A percentile compares a stretch with the other conserved stretches of the same genome.
phyloP scores from a whole-genome alignment of 2,888 invertebrate genomes.

The Trachelus troglodyta region DNA sequence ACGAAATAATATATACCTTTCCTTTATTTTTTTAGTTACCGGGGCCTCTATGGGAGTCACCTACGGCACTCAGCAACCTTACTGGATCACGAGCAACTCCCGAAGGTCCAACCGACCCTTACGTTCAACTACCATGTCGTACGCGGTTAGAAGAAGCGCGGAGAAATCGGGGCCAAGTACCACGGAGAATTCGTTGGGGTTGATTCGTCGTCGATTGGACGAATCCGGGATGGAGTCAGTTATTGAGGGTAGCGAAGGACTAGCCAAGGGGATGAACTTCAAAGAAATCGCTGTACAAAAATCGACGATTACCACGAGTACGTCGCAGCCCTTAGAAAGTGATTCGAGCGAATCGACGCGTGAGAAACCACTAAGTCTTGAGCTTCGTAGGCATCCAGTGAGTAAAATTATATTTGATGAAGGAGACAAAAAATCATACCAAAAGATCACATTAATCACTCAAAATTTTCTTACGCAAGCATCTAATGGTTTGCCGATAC shows the following conservation, averaged over 20 bases:
- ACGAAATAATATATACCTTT: not conserved
- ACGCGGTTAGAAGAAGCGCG: not conserved
- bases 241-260: not conserved
- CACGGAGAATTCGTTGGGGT: not conserved
- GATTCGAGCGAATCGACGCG: not conserved
- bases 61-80: conserved; percentile 34
- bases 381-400: not conserved
- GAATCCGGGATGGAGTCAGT: not conserved
- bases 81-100: conserved; percentile 33
- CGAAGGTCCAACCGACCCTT: conserved; percentile 35
- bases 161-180: not conserved
- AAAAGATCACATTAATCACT: not conserved
- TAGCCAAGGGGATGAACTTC: not conserved
- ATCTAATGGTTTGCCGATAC: not conserved
- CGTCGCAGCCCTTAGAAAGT: not conserved
- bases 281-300: not conserved
- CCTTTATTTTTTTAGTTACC: conserved; percentile 45
- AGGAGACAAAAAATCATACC: not conserved
- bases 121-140: conserved; percentile 19
- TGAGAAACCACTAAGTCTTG: not conserved
- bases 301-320: not conserved
- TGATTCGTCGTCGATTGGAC: conserved; percentile 24
- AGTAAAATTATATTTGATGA: not conserved
- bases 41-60: conserved; percentile 45
- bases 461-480: not conserved